Conservation (phyloP, 64 coral and sea anemone species). For the Acropora yongei region DNA sequence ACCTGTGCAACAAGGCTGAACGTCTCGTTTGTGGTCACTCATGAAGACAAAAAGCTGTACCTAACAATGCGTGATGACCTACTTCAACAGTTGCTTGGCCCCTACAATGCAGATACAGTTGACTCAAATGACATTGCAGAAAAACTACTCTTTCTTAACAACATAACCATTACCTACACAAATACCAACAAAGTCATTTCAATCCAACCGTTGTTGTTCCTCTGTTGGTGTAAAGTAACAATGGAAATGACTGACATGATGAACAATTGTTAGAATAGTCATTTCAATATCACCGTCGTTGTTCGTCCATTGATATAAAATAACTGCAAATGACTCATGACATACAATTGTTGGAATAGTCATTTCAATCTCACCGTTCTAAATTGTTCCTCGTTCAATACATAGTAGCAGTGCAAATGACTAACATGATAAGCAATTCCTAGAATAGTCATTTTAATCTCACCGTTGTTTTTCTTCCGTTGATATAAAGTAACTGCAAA, state of each 20-base stretch:
- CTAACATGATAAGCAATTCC: no score
- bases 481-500: no score
- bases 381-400: no score
- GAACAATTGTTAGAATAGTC: not conserved
- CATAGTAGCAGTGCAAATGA: no score
- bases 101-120: conserved; percentile 55
- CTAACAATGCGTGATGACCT: conserved; percentile 53
- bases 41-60: conserved; percentile 43
- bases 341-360: no score
- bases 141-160: conserved; percentile 62
- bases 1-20: conserved; percentile 46
- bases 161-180: conserved; percentile 62
- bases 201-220: not conserved
- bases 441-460: no score
- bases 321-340: no score
- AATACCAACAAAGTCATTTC: conserved; percentile 48
- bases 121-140: conserved; percentile 51
- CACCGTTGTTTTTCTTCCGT: no score
- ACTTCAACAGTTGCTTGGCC: conserved; percentile 38
- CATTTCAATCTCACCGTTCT: no score
- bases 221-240: not conserved
- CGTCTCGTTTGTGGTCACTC: conserved; percentile 32
- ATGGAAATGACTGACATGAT: not conserved
- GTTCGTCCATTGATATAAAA: no score
- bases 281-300: no score